Evolutionary conservation across 2,888 invertebrate genomes (phyloP).

Genomic region (Diarsia mendica): DNA sequence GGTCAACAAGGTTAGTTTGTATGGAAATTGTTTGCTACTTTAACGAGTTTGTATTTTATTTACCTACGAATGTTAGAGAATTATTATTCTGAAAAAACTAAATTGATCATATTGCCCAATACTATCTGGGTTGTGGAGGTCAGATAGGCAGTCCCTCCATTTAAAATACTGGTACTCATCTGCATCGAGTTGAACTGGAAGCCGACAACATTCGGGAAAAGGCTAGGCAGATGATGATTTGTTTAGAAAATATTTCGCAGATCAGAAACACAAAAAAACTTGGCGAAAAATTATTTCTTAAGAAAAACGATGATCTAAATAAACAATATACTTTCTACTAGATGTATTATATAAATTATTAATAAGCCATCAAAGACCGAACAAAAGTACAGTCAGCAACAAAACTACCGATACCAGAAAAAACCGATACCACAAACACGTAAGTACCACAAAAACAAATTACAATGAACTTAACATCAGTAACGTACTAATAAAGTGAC

Average conservation of each 20-base stretch:
- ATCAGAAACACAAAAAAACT: not conserved
- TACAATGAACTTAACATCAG: constrained; percentile 74
- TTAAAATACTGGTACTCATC: no score
- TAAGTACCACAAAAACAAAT: constrained; percentile 69
- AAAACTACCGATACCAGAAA: constrained; percentile 42
- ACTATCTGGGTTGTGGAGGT: no score
- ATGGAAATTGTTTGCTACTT: constrained; percentile 24
- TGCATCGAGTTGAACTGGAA: no score
- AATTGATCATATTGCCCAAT: no score
- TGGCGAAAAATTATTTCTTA: not conserved
- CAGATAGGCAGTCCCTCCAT: no score
- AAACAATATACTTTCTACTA: not conserved
- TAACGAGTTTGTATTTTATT: not conserved
- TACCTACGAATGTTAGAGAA: no score
- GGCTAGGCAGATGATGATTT: no score
- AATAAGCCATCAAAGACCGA: not conserved
- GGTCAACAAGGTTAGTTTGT: constrained; percentile 29
- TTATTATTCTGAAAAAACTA: no score
- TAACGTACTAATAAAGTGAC: constrained; percentile 76
- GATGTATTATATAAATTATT: not conserved
- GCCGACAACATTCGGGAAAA: no score
- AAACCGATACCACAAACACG: constrained; percentile 53
- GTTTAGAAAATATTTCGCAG: not conserved
- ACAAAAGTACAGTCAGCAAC: constrained; percentile 62
- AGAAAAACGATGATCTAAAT: not conserved